Evolutionary conservation across 2,797 vertebrate genomes (phyloP), one percentile per base, ranked within the genome.

Genomic region (Jordanella pulchra): DNA sequence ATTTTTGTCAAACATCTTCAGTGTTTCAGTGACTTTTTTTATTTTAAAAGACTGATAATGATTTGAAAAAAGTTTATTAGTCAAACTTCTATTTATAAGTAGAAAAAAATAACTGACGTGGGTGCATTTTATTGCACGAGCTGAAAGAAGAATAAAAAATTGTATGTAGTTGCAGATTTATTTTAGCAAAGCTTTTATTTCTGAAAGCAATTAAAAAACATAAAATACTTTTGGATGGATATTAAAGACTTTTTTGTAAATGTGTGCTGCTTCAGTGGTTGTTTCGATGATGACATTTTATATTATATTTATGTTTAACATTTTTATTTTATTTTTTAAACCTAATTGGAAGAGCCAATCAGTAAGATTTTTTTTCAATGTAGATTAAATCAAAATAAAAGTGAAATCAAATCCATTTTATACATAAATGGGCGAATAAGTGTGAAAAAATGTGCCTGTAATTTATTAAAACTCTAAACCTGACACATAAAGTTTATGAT

Each of bases 191-290:
- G 4, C 54, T 47, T 39, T 45, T n/a, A 3, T n/a, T 48, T 27
- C 47, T n/a, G 13, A 60, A 23, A 56, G 32, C 58, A 56, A 51
- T 28, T 17, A 25, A 39, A 64, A 42, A 11, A 69, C 3, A 2
- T 3, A 69, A 50, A 15, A 63, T 15, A 53, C 48, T 64, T 72
- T 64, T 65, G 64, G 48, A 65, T 72, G 11, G 30, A 30, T 21
- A 66, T 32, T 56, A 73, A 73, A 72, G 71, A 3, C 0, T 21
- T 9, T 72, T 65, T 72, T 72, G 25, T 51, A 50, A 51, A 65
- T 23, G 28, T 55, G 48, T 65, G 60, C 15, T 54, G 54, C 6
- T 14, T 71, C 23, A 21, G 48, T 71, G 58, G 7, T 51, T 47
- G 61, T 32, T 23, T 55, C 7, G 2, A 17, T 44, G 18, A 11